A percentile compares a stretch with the other conserved stretches of the same genome.
These are phyloP conservation scores for Spodoptera littoralis DNA, from an alignment of 2,888 invertebrate species.

Conservation along the genomic window DNA sequence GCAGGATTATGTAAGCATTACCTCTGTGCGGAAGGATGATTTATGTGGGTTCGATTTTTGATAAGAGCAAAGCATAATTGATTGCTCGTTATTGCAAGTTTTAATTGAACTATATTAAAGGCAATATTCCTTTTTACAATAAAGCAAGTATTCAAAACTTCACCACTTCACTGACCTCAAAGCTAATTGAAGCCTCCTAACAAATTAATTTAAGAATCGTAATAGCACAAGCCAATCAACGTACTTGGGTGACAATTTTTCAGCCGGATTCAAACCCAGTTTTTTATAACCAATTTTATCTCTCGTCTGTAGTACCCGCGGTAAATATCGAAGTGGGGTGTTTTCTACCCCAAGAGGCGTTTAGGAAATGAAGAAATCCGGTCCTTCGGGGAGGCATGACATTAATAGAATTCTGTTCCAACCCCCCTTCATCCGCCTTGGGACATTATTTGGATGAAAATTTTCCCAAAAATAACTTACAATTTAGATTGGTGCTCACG, in stretches of 20 bases:
- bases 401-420: conserved; percentile 76
- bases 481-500: conserved; percentile 45
- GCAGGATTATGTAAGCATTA: background rate
- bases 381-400: conserved; percentile 62
- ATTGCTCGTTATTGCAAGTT: too few relatives aligned
- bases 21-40: too few relatives aligned
- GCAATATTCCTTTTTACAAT: too few relatives aligned
- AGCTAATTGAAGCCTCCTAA: too few relatives aligned
- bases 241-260: conserved; percentile 19
- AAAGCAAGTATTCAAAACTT: too few relatives aligned
- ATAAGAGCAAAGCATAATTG: too few relatives aligned
- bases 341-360: conserved; percentile 60
- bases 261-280: conserved; percentile 9
- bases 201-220: background rate
- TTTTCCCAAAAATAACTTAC: conserved; percentile 57
- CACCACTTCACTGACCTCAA: too few relatives aligned
- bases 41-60: too few relatives aligned
- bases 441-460: conserved; percentile 63
- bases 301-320: conserved; percentile 49
- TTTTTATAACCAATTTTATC: conserved; percentile 46
- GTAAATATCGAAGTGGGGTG: conserved; percentile 56
- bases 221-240: conserved; percentile 1
- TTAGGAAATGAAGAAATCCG: conserved; percentile 83
- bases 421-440: conserved; percentile 58
- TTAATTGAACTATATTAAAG: too few relatives aligned